Evolutionary conservation across 1,140 invertebrate species (phyloP).

Genomic region (Hycleus cichorii): DNA sequence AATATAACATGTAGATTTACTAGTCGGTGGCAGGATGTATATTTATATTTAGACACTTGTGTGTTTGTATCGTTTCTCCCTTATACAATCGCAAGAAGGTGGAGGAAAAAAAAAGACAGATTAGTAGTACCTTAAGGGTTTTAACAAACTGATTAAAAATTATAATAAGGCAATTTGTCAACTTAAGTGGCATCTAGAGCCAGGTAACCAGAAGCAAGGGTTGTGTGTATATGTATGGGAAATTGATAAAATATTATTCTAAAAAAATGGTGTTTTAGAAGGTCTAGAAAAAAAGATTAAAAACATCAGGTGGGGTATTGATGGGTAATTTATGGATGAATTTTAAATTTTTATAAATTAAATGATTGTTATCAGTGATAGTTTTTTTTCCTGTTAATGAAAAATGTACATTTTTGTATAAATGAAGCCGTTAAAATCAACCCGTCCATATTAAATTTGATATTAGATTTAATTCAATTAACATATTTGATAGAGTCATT

Average conservation of each 20-base stretch:
- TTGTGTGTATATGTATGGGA: neutral
- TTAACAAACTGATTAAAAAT: too few species aligned
- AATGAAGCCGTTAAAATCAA: conserved; percentile 12
- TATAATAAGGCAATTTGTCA: too few species aligned
- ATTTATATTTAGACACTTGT: too few species aligned
- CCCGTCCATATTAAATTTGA: conserved; percentile 11
- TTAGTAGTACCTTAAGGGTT: too few species aligned
- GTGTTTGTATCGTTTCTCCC: too few species aligned
- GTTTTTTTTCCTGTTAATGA: conserved; percentile 1
- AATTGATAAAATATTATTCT: conserved; percentile 6
- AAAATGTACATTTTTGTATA: conserved; percentile 6
- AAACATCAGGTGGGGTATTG: conserved; percentile 1
- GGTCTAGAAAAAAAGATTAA: neutral
- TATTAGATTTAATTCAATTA: conserved; percentile 9
- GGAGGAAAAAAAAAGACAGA: too few species aligned
- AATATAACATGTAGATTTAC: too few species aligned
- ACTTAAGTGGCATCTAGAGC: neutral
- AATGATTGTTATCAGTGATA: conserved; percentile 1
- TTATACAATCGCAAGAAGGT: too few species aligned
- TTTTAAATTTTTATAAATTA: conserved; percentile 6
- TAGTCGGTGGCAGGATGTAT: too few species aligned
- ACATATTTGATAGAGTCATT: conserved; percentile 9
- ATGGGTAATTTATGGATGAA: conserved; percentile 6
- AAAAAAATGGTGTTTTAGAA: conserved; percentile 6
- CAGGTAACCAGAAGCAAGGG: neutral